These are phyloP conservation scores for Cephalotes varians DNA, from an alignment of 2,888 invertebrate species.

Conservation along the genomic window DNA sequence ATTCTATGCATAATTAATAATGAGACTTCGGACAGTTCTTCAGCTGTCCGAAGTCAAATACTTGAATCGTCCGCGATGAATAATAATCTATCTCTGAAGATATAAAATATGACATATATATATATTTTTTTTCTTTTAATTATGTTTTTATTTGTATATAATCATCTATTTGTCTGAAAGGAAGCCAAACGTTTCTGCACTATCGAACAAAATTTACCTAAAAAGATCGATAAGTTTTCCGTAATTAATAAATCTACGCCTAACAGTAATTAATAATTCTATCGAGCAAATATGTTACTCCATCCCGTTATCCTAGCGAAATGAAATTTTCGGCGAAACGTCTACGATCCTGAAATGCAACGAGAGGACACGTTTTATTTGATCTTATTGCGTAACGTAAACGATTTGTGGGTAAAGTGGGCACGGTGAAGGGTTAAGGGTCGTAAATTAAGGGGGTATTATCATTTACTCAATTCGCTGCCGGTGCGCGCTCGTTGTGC, in stretches of 20 bases:
- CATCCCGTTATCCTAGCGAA: not conserved
- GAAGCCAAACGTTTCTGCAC: not conserved
- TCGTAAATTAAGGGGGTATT: conserved; percentile 18
- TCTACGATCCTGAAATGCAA: not conserved
- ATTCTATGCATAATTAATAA: not conserved
- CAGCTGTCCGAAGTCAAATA: not conserved
- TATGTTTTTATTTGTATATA: not conserved
- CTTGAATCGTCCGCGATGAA: not conserved
- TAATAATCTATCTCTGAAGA: not conserved
- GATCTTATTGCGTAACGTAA: conserved; percentile 28
- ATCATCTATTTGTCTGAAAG: conserved; percentile 1
- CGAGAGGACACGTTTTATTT: conserved; percentile 1
- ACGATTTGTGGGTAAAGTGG: conserved; percentile 27
- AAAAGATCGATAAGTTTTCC: not conserved
- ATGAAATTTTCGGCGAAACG: not conserved
- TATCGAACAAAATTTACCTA: not conserved
- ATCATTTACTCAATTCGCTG: conserved; percentile 48
- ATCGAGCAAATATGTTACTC: not conserved
- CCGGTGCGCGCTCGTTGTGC: conserved; percentile 44
- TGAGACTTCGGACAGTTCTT: not conserved
- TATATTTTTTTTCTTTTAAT: not conserved
- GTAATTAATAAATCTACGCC: not conserved
- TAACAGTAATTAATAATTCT: not conserved
- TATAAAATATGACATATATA: not conserved
- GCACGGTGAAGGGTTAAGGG: conserved; percentile 16